Conservation (phyloP, 1,140 invertebrate genomes). For the Drosophila orosa region DNA sequence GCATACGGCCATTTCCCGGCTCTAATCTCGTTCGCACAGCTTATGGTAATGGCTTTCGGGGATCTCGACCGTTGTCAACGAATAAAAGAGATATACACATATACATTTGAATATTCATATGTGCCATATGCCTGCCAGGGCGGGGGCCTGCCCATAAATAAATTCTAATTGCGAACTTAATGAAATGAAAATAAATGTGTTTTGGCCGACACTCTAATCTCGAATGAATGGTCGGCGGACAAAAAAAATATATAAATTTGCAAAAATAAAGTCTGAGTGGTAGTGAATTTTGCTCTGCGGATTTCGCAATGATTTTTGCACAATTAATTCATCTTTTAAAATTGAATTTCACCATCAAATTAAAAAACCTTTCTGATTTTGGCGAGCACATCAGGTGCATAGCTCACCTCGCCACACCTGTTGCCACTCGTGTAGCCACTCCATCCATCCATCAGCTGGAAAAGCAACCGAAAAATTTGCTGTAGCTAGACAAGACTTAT, state of each 20-base stretch:
- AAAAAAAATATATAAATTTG: constrained; percentile 15
- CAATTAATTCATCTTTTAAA: constrained; percentile 5
- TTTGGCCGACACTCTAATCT: constrained; percentile 49
- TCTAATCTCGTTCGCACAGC: constrained; percentile 69
- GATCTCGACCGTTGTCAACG: constrained; percentile 50
- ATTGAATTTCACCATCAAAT: constrained; percentile 14
- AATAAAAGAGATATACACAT: constrained; percentile 29
- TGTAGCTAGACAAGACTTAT: constrained; percentile 24
- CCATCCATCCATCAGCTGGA: constrained; percentile 36
- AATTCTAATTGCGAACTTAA: constrained; percentile 78
- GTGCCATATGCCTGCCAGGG: constrained; percentile 4
- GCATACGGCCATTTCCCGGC: constrained; percentile 52
- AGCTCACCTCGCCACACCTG: constrained; percentile 20
- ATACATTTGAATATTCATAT: constrained; percentile 42
- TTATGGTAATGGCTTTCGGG: constrained; percentile 65
- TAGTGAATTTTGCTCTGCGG: constrained; percentile 17
- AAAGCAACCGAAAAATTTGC: constrained; percentile 21
- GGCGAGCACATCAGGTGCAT: not conserved
- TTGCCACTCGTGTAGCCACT: constrained; percentile 27
- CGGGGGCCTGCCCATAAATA: constrained; percentile 54
- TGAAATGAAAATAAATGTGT: constrained; percentile 76
- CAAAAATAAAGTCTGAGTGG: constrained; percentile 27
- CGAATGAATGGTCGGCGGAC: constrained; percentile 33
- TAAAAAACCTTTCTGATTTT: not conserved
- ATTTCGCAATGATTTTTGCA: not conserved